A percentile compares a stretch with the other conserved stretches of the same genome.
Evolutionary conservation across 2,113 vertebrate species (phyloP).

Genomic region (Eulacestoma nigropectus): DNA sequence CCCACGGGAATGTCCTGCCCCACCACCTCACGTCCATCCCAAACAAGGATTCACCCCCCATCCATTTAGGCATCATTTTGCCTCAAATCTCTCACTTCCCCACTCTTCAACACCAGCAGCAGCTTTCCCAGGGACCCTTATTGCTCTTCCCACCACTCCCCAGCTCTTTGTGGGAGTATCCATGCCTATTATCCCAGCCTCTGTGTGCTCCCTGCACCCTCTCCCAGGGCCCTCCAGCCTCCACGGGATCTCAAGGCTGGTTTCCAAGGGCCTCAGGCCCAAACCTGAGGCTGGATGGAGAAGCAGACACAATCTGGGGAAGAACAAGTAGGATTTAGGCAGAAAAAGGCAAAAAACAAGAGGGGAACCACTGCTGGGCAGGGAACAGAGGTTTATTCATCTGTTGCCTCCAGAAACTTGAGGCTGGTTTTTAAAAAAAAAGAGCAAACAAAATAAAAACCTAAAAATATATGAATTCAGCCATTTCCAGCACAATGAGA

Average conservation of each 20-base stretch:
- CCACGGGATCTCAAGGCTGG: rapidly evolving
- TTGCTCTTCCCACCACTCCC: neutral
- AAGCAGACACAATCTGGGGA: neutral
- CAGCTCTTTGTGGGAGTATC: neutral
- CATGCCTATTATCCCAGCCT: neutral
- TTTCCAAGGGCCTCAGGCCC: neutral
- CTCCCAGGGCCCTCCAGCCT: neutral
- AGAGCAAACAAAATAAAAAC: neutral
- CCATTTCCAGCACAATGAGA: slow-evolving; percentile 3
- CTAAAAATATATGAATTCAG: neutral
- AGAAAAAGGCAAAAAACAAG: neutral
- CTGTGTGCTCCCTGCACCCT: neutral
- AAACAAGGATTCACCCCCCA: neutral
- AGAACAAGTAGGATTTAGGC: neutral
- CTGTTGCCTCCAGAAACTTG: neutral
- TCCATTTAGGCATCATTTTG: neutral
- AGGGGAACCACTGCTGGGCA: slow-evolving; percentile 35
- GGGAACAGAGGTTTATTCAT: slow-evolving; percentile 39
- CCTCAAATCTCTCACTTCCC: neutral
- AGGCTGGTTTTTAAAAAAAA: neutral
- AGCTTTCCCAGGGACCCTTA: neutral
- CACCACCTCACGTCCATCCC: neutral
- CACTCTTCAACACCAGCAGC: neutral
- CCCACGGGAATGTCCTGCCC: neutral
- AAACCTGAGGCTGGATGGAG: neutral